Evolutionary conservation across 2,888 invertebrate species (phyloP).

Genomic region (Cephus rjabovi): DNA sequence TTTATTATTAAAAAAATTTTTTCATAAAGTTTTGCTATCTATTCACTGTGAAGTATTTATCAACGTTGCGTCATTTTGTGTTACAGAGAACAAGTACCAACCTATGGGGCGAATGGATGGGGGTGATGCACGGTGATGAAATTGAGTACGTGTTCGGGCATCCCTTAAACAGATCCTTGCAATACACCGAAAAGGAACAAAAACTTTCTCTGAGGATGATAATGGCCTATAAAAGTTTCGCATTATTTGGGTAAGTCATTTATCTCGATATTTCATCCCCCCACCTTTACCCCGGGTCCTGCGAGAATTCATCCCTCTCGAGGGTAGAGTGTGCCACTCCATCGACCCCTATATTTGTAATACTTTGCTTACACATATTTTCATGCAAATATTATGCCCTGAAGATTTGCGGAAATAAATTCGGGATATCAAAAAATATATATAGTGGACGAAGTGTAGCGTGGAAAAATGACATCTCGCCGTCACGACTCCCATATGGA

Average conservation of each 20-base stretch:
- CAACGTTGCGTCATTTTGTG: neutral
- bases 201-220: conserved; percentile 92
- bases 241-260: conserved; percentile 87
- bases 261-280: neutral
- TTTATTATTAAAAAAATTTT: no score
- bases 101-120: conserved; percentile 99
- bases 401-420: neutral
- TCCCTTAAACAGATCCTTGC: conserved; percentile 88
- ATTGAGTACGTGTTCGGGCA: conserved; percentile 98
- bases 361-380: neutral
- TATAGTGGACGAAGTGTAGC: neutral
- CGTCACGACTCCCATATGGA: neutral
- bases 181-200: conserved; percentile 87
- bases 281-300: neutral
- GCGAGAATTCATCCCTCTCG: neutral
- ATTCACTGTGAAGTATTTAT: neutral
- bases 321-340: neutral
- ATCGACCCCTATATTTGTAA: neutral
- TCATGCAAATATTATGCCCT: neutral
- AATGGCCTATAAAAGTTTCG: conserved; percentile 92
- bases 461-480: neutral
- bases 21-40: neutral
- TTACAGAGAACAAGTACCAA: conserved; percentile 91
- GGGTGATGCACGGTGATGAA: conserved; percentile 98
- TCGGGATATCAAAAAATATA: neutral